Evolutionary conservation across 1,140 invertebrate genomes (phyloP).

Genomic region (Colletes gigas): DNA sequence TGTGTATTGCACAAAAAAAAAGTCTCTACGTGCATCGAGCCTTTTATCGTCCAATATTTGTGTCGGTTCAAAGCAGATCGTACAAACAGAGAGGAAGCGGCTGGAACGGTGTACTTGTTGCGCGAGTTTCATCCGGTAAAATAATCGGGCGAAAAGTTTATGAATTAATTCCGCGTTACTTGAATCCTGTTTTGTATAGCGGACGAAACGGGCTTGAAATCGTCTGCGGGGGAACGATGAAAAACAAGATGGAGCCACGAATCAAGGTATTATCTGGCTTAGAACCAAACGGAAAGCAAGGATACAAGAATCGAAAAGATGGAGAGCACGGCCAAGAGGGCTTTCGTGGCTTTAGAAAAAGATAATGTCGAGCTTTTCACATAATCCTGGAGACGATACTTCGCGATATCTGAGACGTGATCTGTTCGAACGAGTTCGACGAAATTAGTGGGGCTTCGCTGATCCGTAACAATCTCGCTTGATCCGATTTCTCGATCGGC

Average conservation of each 20-base stretch:
- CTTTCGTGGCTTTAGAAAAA: not conserved
- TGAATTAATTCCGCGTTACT: too few relatives aligned
- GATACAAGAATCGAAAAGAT: not conserved
- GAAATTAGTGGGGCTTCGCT: not conserved
- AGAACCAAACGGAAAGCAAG: conserved; percentile 9
- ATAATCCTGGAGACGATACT: not conserved
- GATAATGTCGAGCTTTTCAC: conserved; percentile 5
- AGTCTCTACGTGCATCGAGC: too few relatives aligned
- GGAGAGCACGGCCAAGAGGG: not conserved
- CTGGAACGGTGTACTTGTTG: too few relatives aligned
- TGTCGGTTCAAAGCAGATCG: too few relatives aligned
- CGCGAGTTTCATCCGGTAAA: too few relatives aligned
- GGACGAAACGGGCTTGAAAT: too few relatives aligned
- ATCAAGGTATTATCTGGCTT: conserved; percentile 21
- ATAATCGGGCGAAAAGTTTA: too few relatives aligned
- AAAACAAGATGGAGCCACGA: conserved; percentile 6
- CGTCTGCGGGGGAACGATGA: not conserved
- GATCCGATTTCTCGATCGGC: not conserved
- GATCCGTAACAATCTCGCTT: not conserved
- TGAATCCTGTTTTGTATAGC: not conserved
- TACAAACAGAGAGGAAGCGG: too few relatives aligned
- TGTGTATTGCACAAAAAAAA: too few relatives aligned
- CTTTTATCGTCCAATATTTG: too few relatives aligned
- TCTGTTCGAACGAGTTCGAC: not conserved
- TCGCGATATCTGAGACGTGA: not conserved